Evolutionary conservation across 2,888 invertebrate genomes (phyloP).

Genomic region (Drosophila vallismaia): DNA sequence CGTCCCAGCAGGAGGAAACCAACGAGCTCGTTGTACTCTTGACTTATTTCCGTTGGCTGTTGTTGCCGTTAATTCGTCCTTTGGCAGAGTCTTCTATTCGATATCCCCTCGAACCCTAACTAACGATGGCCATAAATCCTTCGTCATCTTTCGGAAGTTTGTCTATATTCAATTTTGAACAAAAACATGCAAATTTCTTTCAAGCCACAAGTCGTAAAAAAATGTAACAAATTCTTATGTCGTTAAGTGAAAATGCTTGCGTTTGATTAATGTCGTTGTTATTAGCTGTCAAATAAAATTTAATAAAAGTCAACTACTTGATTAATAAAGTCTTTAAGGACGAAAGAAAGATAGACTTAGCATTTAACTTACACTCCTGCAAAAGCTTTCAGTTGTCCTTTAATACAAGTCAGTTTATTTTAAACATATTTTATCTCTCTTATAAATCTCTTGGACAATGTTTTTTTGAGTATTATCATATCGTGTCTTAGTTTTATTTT

Average conservation of each 20-base stretch:
- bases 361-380: neutral
- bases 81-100: conserved; percentile 35
- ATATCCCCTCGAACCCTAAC: conserved; percentile 27
- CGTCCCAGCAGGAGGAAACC: conserved; percentile 48
- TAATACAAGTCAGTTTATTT: neutral
- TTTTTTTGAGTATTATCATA: conserved; percentile 26
- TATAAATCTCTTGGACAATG: neutral
- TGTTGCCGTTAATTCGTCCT: conserved; percentile 51
- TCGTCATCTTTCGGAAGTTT: conserved; percentile 22
- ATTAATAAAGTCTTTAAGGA: neutral
- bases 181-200: conserved; percentile 40
- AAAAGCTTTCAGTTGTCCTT: neutral
- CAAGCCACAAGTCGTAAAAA: conserved; percentile 19
- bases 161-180: conserved; percentile 35
- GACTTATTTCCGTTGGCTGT: conserved; percentile 49
- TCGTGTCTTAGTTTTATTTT: conserved; percentile 13
- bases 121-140: conserved; percentile 44
- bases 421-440: neutral
- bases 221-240: conserved; percentile 10
- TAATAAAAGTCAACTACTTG: conserved; percentile 1
- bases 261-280: conserved; percentile 18
- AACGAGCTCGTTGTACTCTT: conserved; percentile 49
- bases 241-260: neutral
- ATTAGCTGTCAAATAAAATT: conserved; percentile 12
- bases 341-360: neutral